phyloP scores from a whole-genome alignment of 2,113 vertebrate species.

The Loxodonta africana region DNA sequence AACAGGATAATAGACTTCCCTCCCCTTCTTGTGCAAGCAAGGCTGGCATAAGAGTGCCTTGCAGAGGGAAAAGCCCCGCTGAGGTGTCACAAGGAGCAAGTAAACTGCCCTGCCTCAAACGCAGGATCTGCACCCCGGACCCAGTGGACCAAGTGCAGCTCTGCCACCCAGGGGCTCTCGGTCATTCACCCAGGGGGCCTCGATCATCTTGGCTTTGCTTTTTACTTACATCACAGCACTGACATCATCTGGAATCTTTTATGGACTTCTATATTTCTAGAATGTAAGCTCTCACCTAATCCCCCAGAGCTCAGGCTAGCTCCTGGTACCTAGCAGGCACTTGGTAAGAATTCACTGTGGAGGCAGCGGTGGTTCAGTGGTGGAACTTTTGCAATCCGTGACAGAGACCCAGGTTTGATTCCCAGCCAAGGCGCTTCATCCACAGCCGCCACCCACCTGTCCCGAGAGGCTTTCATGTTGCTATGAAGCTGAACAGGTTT shows the following conservation, averaged over 20 bases:
- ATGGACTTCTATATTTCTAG: not conserved
- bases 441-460: too few species aligned
- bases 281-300: rapidly evolving
- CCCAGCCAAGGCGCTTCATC: too few species aligned
- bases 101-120: rapidly evolving
- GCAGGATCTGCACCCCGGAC: not conserved
- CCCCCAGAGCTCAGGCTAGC: not conserved
- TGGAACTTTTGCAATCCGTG: too few species aligned
- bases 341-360: rapidly evolving
- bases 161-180: too few species aligned
- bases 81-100: rapidly evolving
- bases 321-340: not conserved
- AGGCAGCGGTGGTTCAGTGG: too few species aligned
- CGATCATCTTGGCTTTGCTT: not conserved
- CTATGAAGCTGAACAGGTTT: too few species aligned
- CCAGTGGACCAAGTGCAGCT: rapidly evolving
- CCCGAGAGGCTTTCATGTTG: too few species aligned
- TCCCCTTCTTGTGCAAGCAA: not conserved
- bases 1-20: not conserved
- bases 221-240: not conserved
- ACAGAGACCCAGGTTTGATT: too few species aligned
- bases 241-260: not conserved
- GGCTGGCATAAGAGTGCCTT: rapidly evolving
- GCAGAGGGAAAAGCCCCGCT: not conserved
- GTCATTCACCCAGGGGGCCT: too few species aligned